phyloP scores from a whole-genome alignment of 2,888 invertebrate species.

The Dermolepida albohirtum region DNA sequence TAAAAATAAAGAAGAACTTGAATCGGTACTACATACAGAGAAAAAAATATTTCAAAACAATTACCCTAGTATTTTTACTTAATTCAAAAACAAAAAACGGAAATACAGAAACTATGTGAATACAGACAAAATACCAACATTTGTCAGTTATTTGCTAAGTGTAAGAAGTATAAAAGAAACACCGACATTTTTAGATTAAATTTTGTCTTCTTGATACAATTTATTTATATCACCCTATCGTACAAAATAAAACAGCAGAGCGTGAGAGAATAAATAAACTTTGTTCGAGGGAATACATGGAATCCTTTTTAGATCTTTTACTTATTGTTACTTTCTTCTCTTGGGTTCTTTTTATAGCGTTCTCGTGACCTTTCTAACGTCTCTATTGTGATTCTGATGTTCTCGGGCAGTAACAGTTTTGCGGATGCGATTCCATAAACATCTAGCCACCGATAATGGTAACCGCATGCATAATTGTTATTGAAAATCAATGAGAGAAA shows the following conservation, averaged over 20 bases:
- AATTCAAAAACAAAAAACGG: no score
- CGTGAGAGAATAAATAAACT: constrained; percentile 5
- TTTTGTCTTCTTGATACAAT: constrained; percentile 8
- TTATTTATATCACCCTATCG: constrained; percentile 10
- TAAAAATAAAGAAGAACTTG: no score
- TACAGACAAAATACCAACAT: no score
- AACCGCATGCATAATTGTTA: constrained; percentile 38
- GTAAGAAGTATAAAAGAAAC: no score
- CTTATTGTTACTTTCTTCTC: constrained; percentile 22
- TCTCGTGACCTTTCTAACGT: constrained; percentile 28
- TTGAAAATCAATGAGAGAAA: constrained; percentile 23
- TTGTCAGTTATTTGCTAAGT: no score
- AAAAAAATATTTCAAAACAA: no score
- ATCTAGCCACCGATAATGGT: constrained; percentile 12
- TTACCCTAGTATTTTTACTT: no score
- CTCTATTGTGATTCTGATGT: constrained; percentile 16
- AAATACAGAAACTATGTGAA: no score
- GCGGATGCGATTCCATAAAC: constrained; percentile 26
- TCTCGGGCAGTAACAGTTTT: constrained; percentile 15
- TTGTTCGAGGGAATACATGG: background rate
- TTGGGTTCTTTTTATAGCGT: constrained; percentile 25
- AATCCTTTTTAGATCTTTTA: constrained; percentile 25
- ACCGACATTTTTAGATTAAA: background rate
- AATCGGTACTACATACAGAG: no score
- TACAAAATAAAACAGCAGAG: constrained; percentile 14